phyloP scores from a whole-genome alignment of 1,140 invertebrate genomes.

The Palaemon carinicauda region DNA sequence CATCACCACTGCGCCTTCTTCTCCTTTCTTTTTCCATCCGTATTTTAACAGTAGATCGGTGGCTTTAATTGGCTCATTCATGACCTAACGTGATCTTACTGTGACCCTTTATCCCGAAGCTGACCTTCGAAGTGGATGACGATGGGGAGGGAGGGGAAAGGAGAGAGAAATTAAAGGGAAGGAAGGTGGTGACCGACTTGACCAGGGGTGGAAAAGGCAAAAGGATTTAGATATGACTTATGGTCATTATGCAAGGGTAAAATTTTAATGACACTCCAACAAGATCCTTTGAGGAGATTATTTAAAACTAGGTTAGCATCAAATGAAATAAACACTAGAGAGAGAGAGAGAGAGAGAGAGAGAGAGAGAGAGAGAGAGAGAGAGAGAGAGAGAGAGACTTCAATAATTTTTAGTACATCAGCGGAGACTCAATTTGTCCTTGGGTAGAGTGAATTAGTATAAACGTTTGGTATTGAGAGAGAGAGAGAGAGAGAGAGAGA shows the following conservation, averaged over 20 bases:
- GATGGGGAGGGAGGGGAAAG: slow-evolving; percentile 26
- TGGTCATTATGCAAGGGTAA: background rate
- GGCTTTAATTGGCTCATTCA: slow-evolving; percentile 46
- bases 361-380: background rate
- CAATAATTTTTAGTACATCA: too few relatives aligned
- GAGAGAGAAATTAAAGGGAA: background rate
- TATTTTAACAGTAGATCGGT: slow-evolving; percentile 29
- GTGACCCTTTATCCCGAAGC: slow-evolving; percentile 37
- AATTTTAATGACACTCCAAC: too few relatives aligned
- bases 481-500: background rate
- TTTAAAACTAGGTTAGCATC: too few relatives aligned
- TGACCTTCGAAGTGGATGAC: background rate
- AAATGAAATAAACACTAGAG: too few relatives aligned
- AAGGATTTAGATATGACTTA: too few relatives aligned
- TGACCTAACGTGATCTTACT: slow-evolving; percentile 35
- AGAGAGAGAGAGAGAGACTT: too few relatives aligned
- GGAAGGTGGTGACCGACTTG: too few relatives aligned
- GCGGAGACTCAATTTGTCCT: too few relatives aligned
- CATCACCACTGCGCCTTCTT: background rate
- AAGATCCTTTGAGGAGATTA: too few relatives aligned
- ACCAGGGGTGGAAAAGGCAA: too few relatives aligned
- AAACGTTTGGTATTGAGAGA: too few relatives aligned
- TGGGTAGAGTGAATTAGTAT: too few relatives aligned
- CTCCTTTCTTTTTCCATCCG: background rate
- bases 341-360: background rate